Base-by-base conservation (phyloP, 2,888 invertebrate genomes). In the Cephus pygmeus region DNA sequence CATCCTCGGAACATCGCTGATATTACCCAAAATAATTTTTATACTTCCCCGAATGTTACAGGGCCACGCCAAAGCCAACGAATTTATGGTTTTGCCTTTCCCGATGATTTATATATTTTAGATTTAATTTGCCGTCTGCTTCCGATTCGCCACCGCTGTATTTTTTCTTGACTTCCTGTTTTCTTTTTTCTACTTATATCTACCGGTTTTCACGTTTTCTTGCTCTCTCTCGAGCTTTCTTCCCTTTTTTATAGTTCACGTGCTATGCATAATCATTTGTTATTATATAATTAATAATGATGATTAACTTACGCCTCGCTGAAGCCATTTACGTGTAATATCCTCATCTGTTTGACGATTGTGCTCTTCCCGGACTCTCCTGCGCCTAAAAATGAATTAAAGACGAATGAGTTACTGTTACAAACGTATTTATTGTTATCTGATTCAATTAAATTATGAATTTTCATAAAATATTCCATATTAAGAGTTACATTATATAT, bases 271-370 rank as follows among this genome's bases (percentile, higher is more conserved):
- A 56, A 56, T 56, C 6, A 56, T 56, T 56, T 40, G 23, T 40
- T 56, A 56, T 56, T 56, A 56, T 56, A 56, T 56, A 56, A 56
- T 56, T 56, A 56, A 56, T 56, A 56, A 56, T 23, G 23, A 56
- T 23, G 56, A 23, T 56, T 23, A 56, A 93, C 95, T 94, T 92
- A 95, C 95, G 96, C 96, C 93, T 98, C 98, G 90, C 98, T 98
- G 94, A 99, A 99, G 86, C 99, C 99, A 94, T 99, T 98, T 87
- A 99, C 99, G 94, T 99, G 99, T 90, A 99, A 95, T 92, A 99
- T 99, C 92, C 98, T 96, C 99, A 99, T 99, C 94, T 99, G 99
- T 93, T 99, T 99, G 90, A 99, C 99, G 92, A 99, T 99, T 87
- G 99, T 99, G 90, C 99, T 99, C 94, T 99, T 99, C 89, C 99